phyloP scores from a whole-genome alignment of 2,797 vertebrate species.

The Alectoris magna region DNA sequence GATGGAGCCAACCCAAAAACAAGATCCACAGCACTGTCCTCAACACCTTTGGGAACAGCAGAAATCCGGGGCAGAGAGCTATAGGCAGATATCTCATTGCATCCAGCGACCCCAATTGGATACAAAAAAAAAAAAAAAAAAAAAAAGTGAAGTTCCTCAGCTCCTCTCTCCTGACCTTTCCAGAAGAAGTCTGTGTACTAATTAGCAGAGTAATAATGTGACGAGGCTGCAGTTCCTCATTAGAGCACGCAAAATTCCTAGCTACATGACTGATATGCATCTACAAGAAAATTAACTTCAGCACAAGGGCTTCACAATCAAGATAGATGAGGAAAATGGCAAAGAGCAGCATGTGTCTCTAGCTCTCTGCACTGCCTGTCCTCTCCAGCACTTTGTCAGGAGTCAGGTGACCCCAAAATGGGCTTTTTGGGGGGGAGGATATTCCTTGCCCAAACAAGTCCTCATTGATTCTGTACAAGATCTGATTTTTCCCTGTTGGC shows the following conservation, averaged over 20 bases:
- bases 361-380: not conserved
- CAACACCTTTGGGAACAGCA: not conserved
- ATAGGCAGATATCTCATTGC: not conserved
- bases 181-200: slow-evolving; percentile 44
- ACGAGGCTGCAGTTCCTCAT: slow-evolving; percentile 64
- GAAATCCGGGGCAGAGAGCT: not conserved
- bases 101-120: not conserved
- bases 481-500: accelerated
- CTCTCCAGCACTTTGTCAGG: not conserved
- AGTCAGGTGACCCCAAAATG: not conserved
- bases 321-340: slow-evolving; percentile 54
- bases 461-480: not conserved
- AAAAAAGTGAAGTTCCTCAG: not conserved
- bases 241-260: slow-evolving; percentile 53
- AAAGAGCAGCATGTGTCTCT: not conserved
- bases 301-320: slow-evolving; percentile 55
- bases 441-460: accelerated
- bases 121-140: not conserved
- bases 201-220: slow-evolving; percentile 66
- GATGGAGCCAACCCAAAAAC: not conserved
- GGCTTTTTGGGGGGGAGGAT: accelerated
- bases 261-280: slow-evolving; percentile 63
- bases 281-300: slow-evolving; percentile 71
- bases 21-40: not conserved
- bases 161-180: slow-evolving; percentile 29